Conservation (phyloP, 2,888 invertebrate species). For the Drosophila limbata region DNA sequence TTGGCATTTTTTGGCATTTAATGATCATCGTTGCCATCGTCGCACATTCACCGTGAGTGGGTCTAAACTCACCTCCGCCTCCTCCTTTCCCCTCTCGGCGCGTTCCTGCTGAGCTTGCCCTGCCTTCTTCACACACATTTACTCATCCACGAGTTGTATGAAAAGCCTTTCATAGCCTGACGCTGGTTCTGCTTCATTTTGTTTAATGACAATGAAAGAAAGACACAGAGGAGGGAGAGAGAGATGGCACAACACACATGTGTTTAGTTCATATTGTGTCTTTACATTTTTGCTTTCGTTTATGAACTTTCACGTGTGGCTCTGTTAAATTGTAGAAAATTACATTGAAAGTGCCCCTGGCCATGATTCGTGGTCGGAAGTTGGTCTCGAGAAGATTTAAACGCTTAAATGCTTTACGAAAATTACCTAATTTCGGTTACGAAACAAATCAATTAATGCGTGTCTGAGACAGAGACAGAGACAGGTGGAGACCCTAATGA, state of each 20-base stretch:
- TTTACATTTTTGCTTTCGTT: conserved; percentile 76
- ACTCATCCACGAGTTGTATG: conserved; percentile 30
- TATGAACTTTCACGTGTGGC: conserved; percentile 78
- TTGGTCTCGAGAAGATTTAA: conserved; percentile 60
- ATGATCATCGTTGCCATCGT: conserved; percentile 65
- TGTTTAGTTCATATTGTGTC: conserved; percentile 47
- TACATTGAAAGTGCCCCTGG: conserved; percentile 63
- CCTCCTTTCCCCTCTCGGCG: conserved; percentile 15
- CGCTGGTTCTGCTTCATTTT: conserved; percentile 79
- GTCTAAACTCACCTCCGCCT: neutral
- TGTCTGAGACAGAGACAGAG: conserved; percentile 29
- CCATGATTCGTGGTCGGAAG: conserved; percentile 39
- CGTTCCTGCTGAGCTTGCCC: conserved; percentile 24
- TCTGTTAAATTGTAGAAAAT: conserved; percentile 58
- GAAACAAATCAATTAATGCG: conserved; percentile 80
- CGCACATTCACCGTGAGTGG: conserved; percentile 55
- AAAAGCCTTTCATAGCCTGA: conserved; percentile 71
- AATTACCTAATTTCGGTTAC: conserved; percentile 80
- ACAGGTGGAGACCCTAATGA: conserved; percentile 26
- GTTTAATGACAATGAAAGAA: conserved; percentile 75
- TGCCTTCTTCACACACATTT: conserved; percentile 21
- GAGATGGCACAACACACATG: conserved; percentile 20
- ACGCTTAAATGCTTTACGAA: conserved; percentile 70
- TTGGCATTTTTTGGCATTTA: conserved; percentile 77
- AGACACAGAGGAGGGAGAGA: conserved; percentile 24